A percentile compares a stretch with the other conserved stretches of the same genome.
These are phyloP conservation scores for Percina caprodes DNA, from an alignment of 2,113 vertebrate genomes.

Conservation along the genomic window DNA sequence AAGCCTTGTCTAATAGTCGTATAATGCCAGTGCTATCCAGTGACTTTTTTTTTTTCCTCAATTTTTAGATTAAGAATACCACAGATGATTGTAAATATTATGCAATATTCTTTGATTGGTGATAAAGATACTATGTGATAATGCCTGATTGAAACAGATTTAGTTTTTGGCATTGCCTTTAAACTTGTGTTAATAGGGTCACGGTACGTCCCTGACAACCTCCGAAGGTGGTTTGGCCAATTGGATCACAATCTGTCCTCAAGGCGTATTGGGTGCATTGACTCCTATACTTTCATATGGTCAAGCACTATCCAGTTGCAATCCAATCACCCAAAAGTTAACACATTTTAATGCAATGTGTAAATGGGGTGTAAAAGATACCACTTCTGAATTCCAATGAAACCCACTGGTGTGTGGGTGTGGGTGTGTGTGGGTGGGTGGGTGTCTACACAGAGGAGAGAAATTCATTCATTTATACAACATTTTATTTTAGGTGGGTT, in stretches of 20 bases:
- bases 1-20: background rate
- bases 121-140: conserved; percentile 7
- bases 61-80: background rate
- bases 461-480: conserved; percentile 44
- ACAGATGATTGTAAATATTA: background rate
- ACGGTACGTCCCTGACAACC: no score
- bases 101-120: background rate
- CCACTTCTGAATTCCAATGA: conserved; percentile 29
- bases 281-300: no score
- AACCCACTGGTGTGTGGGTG: no score
- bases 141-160: conserved; percentile 8
- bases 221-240: no score
- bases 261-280: no score
- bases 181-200: no score
- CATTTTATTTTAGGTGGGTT: conserved; percentile 37
- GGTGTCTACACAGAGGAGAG: conserved; percentile 3
- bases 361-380: conserved; percentile 5
- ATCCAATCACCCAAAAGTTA: no score
- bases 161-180: no score
- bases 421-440: no score
- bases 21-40: conserved; percentile 26
- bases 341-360: no score
- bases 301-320: no score
- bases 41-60: background rate
- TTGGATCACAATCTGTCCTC: no score